A percentile compares a stretch with the other conserved stretches of the same genome.
Evolutionary conservation across 1,140 invertebrate species (phyloP).

Genomic region (Procambarus clarkii): DNA sequence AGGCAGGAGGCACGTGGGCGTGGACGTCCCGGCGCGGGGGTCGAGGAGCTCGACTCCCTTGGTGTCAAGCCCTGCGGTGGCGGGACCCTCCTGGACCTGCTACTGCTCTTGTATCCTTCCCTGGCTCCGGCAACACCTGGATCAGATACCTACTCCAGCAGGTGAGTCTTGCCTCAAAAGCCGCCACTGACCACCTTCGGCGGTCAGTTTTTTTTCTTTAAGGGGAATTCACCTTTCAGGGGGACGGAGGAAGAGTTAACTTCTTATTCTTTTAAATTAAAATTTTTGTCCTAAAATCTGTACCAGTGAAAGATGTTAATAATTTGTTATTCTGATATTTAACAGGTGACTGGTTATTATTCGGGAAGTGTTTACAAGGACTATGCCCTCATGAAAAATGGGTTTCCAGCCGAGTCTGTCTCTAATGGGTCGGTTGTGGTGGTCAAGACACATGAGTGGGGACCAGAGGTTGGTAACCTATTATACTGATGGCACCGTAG

Average conservation of each 20-base stretch:
- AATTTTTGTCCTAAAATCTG: too few relatives aligned
- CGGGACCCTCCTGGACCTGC: constrained; percentile 76
- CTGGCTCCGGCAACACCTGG: constrained; percentile 89
- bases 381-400: constrained; percentile 83
- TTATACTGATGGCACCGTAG: too few relatives aligned
- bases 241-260: not conserved
- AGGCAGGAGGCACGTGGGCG: constrained; percentile 62
- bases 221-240: not conserved
- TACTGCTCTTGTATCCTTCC: constrained; percentile 83
- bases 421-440: constrained; percentile 84
- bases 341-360: constrained; percentile 63
- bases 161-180: constrained; percentile 71
- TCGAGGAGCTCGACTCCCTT: constrained; percentile 76
- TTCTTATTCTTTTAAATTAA: too few relatives aligned
- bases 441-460: constrained; percentile 88
- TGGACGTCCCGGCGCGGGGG: constrained; percentile 71
- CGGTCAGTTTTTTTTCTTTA: not conserved
- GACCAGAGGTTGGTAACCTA: constrained; percentile 73
- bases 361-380: constrained; percentile 89
- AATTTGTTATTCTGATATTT: not conserved
- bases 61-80: constrained; percentile 77
- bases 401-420: constrained; percentile 87
- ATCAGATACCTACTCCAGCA: constrained; percentile 86
- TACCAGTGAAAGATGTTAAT: too few relatives aligned
- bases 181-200: not conserved